phyloP scores from a whole-genome alignment of 2,113 vertebrate genomes.

The Elanus axillaris region DNA sequence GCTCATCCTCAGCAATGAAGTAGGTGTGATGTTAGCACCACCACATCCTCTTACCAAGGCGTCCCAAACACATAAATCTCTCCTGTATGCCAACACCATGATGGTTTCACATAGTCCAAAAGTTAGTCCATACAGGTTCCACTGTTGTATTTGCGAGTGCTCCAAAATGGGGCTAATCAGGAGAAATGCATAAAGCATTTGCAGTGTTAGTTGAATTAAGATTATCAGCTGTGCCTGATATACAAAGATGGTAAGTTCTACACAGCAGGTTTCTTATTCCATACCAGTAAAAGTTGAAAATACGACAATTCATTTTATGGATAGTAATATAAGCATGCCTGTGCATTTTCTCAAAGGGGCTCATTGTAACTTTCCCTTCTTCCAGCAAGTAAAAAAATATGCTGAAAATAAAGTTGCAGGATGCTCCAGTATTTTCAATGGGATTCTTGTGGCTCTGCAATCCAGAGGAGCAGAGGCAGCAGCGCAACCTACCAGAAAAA shows the following conservation, averaged over 20 bases:
- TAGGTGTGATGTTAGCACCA: neutral
- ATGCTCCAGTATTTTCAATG: neutral
- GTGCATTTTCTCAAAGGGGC: neutral
- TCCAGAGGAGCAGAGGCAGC: neutral
- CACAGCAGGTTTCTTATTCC: neutral
- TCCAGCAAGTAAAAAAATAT: neutral
- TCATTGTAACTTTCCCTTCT: neutral
- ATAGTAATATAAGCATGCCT: neutral
- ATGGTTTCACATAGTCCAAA: neutral
- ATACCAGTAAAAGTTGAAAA: neutral
- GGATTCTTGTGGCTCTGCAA: conserved; percentile 32
- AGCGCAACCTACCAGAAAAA: neutral
- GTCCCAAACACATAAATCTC: neutral
- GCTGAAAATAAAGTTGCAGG: conserved; percentile 21
- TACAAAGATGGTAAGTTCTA: neutral
- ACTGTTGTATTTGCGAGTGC: neutral
- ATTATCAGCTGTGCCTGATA: neutral
- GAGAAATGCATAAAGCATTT: neutral
- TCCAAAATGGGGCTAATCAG: neutral
- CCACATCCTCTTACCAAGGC: neutral
- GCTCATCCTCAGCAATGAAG: neutral
- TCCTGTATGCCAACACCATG: fast-evolving
- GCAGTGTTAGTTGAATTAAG: neutral
- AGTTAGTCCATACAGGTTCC: neutral
- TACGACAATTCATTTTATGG: neutral